Evolutionary conservation across 1,140 invertebrate species (phyloP), one percentile per base, ranked within the genome.

Genomic region (Pinna nobilis): DNA sequence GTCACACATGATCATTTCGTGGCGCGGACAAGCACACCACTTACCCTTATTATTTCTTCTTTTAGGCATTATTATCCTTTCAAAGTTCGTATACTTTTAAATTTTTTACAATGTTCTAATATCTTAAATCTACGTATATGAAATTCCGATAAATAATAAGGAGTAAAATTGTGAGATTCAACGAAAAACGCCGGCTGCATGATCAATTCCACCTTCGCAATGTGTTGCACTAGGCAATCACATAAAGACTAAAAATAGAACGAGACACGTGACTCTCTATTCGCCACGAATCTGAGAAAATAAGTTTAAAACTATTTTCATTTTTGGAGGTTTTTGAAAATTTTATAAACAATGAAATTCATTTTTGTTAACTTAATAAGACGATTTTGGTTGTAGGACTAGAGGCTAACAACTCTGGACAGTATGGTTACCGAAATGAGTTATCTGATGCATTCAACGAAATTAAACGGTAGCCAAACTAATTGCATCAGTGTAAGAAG

Each of bases 1-100:
- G 23, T 32, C 47, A 61, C 53, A 44, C 30, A 20, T 51, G 33
- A 53, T 51, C 23, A 35, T 18, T 20, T 50, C 57, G 39, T 49
- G 41, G n/a, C n/a, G 33, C 51, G 39, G 39, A 33, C 20, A 30
- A 28, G n/a, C 20, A 37, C 35, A 13, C 18, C 13, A 61, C 57
- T 35, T 61, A 70, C 47, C 32, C 20, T 51, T 50, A 72, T 83
- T 86, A 68, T 79, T 86, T 78, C 80, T 85, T 79, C 79, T 82
- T 74, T 86, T 86, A 70, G 86, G 86, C 86, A 87, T 87, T 80
- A 83, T 85, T 80, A 78, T 65, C 53, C 57, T 71, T 59, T 70
- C 65, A 74, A 80, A 74, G 76, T 77, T 66, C 65, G 50, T 68
- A 73, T 73, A 74, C 67, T 76, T 76, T 76, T 73, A 70, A 65